These are phyloP conservation scores for Alentia gelatinosa DNA, from an alignment of 2,888 invertebrate species.

Conservation along the genomic window DNA sequence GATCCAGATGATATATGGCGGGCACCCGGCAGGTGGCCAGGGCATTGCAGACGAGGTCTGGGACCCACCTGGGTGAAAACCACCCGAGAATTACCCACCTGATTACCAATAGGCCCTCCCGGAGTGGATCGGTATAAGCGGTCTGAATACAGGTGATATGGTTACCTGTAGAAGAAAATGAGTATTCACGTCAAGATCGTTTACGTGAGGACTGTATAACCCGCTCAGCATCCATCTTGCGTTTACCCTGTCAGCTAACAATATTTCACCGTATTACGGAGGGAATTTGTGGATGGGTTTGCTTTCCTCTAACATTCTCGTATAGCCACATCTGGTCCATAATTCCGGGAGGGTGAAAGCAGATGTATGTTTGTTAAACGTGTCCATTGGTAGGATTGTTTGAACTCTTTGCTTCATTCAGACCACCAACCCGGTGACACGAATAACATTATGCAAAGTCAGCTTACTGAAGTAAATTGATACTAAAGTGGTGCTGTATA, in stretches of 20 bases:
- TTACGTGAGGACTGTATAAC: neutral
- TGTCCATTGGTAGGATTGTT: neutral
- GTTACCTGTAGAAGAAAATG: neutral
- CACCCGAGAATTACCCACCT: neutral
- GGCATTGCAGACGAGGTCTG: neutral
- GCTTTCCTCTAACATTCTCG: too few species aligned
- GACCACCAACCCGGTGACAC: neutral
- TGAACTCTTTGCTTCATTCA: neutral
- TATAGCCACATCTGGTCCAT: too few species aligned
- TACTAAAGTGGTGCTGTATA: too few species aligned
- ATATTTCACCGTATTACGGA: too few species aligned
- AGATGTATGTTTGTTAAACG: neutral
- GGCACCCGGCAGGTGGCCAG: neutral
- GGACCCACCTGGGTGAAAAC: conserved; percentile 2
- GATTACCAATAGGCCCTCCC: neutral
- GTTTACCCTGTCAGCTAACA: too few species aligned
- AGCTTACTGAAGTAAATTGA: too few species aligned
- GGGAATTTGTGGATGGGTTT: too few species aligned
- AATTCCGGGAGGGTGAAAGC: neutral
- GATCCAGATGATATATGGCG: neutral
- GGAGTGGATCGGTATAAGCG: neutral
- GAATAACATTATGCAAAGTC: neutral
- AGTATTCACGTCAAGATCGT: neutral
- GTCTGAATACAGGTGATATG: neutral
- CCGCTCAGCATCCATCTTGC: too few species aligned